Evolutionary conservation across 2,888 invertebrate species (phyloP).

Genomic region (Trichogramma dendrolimi): DNA sequence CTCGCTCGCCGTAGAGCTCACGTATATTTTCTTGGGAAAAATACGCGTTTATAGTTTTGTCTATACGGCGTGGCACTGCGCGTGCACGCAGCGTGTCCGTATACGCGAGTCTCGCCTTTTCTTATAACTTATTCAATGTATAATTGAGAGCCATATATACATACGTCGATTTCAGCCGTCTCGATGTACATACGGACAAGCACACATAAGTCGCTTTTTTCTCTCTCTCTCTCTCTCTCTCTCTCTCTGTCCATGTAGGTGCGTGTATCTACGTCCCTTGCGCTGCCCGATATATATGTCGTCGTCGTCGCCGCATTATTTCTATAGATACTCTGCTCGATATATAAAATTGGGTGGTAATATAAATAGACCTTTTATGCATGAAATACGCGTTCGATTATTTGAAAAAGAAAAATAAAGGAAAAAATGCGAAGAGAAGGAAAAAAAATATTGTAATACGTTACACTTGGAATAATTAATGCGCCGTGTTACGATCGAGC

Average conservation of each 20-base stretch:
- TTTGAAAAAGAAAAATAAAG: too few relatives aligned
- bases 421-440: too few relatives aligned
- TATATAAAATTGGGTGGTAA: too few relatives aligned
- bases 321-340: too few relatives aligned
- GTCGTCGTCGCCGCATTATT: too few relatives aligned
- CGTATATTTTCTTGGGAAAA: background rate
- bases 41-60: background rate
- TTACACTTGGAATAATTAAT: too few relatives aligned
- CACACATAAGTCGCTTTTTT: background rate
- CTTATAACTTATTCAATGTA: slow-evolving; percentile 25
- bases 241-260: background rate
- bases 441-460: too few relatives aligned
- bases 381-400: too few relatives aligned
- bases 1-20: background rate
- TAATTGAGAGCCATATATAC: slow-evolving; percentile 16
- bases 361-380: too few relatives aligned
- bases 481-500: too few relatives aligned
- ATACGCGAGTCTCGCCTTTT: slow-evolving; percentile 11
- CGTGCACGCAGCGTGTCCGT: background rate
- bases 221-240: background rate
- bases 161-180: too few relatives aligned
- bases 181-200: background rate
- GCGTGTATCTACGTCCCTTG: background rate
- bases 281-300: background rate
- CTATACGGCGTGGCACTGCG: too few relatives aligned